Conservation (phyloP, 1,140 invertebrate genomes). For the Akabosia matsudoensis region DNA sequence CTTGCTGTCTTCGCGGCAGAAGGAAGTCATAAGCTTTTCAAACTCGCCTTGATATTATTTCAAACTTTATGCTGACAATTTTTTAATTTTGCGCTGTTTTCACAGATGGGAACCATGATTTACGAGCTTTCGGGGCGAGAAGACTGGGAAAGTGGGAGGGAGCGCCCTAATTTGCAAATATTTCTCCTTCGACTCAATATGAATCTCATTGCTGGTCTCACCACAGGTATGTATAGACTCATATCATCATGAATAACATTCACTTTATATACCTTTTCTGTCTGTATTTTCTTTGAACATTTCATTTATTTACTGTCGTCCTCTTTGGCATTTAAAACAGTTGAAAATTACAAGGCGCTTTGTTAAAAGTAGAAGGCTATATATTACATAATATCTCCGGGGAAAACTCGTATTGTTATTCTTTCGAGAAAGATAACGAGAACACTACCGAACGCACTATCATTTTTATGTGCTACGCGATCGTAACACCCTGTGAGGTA, state of each 20-base stretch:
- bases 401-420: not conserved
- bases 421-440: not conserved
- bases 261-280: too few species aligned
- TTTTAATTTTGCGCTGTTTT: not conserved
- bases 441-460: not conserved
- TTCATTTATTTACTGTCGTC: not conserved
- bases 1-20: not conserved
- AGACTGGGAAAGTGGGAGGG: slow-evolving; percentile 31
- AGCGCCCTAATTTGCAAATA: slow-evolving; percentile 40
- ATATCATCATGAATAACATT: too few species aligned
- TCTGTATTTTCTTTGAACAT: not conserved
- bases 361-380: not conserved
- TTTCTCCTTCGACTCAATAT: slow-evolving; percentile 40
- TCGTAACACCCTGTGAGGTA: not conserved
- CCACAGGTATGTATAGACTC: slow-evolving; percentile 35
- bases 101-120: slow-evolving; percentile 36
- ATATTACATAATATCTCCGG: not conserved
- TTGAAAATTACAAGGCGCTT: not conserved
- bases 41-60: not conserved
- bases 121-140: slow-evolving; percentile 36
- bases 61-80: not conserved
- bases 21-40: not conserved
- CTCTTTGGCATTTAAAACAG: not conserved
- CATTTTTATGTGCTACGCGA: not conserved
- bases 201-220: slow-evolving; percentile 43